Evolutionary conservation across 2,113 vertebrate species (phyloP).

Genomic region (Poecilia latipinna): DNA sequence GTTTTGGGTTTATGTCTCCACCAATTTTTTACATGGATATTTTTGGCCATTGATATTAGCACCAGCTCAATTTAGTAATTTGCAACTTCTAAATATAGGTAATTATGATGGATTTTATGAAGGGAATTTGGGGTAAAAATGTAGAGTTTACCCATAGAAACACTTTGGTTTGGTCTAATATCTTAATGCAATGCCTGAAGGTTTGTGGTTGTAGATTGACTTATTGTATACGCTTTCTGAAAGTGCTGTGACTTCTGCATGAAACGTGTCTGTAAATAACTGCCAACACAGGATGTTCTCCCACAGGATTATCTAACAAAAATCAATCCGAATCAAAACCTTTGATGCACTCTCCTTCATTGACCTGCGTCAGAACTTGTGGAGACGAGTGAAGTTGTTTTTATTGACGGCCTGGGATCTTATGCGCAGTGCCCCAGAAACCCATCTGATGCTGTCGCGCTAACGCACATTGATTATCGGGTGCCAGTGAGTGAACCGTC

Average conservation of each 20-base stretch:
- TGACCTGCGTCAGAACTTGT: conserved; percentile 38
- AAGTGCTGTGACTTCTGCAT: background rate
- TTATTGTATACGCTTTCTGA: background rate
- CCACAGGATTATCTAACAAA: conserved; percentile 24
- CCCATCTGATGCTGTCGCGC: conserved; percentile 64
- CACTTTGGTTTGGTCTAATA: too few species aligned
- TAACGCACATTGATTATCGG: conserved; percentile 74
- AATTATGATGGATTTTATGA: too few species aligned
- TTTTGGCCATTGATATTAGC: too few species aligned
- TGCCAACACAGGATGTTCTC: conserved; percentile 20
- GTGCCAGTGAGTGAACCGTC: conserved; percentile 69
- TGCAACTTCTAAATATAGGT: too few species aligned
- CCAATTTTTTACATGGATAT: too few species aligned
- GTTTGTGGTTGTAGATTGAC: background rate
- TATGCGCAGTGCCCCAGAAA: conserved; percentile 55
- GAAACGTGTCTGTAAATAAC: conserved; percentile 29
- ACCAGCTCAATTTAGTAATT: too few species aligned
- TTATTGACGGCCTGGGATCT: conserved; percentile 52
- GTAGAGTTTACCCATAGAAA: background rate
- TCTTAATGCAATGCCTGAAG: background rate
- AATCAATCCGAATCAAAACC: conserved; percentile 37
- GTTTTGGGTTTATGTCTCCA: too few species aligned
- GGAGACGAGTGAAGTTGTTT: conserved; percentile 47
- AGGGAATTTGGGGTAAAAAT: too few species aligned
- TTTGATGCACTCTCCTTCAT: conserved; percentile 40